Percentiles rank a stretch among this genome's conserved stretches.
These are phyloP conservation scores for Drosophila crucigera DNA, from an alignment of 2,888 invertebrate species.

Conservation along the genomic window DNA sequence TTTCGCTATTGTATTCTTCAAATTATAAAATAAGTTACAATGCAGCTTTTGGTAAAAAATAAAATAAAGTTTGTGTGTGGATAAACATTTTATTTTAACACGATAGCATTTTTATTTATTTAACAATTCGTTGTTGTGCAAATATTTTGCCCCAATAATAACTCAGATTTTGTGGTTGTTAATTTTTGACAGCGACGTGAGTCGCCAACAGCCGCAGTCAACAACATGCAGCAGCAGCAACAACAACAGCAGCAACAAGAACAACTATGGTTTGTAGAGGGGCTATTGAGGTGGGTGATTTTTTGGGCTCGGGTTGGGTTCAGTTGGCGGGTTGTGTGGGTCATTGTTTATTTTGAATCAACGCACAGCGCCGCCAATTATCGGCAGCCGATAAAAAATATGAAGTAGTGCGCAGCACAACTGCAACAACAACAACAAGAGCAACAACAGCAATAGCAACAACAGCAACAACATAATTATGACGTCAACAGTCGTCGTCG, in stretches of 20 bases:
- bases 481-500: conserved; percentile 57
- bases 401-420: conserved; percentile 33
- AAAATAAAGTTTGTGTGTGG: neutral
- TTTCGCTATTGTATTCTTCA: neutral
- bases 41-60: no score
- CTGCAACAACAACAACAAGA: conserved; percentile 23
- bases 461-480: conserved; percentile 52
- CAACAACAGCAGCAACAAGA: conserved; percentile 22
- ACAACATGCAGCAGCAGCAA: conserved; percentile 40
- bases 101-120: conserved; percentile 37
- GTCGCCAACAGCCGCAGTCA: conserved; percentile 67
- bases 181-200: conserved; percentile 72
- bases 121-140: conserved; percentile 30
- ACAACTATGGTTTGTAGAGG: conserved; percentile 25
- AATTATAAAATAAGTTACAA: neutral
- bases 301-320: conserved; percentile 3
- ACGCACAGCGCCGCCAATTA: conserved; percentile 71
- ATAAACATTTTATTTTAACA: conserved; percentile 22
- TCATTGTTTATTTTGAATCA: conserved; percentile 70
- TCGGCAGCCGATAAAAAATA: conserved; percentile 67
- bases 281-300: conserved; percentile 6
- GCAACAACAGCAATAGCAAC: conserved; percentile 14
- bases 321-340: conserved; percentile 47
- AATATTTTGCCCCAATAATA: conserved; percentile 68
- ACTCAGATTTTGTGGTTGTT: conserved; percentile 77